These are phyloP conservation scores for Helicoverpa zea DNA, from an alignment of 1,140 invertebrate species.

Conservation along the genomic window DNA sequence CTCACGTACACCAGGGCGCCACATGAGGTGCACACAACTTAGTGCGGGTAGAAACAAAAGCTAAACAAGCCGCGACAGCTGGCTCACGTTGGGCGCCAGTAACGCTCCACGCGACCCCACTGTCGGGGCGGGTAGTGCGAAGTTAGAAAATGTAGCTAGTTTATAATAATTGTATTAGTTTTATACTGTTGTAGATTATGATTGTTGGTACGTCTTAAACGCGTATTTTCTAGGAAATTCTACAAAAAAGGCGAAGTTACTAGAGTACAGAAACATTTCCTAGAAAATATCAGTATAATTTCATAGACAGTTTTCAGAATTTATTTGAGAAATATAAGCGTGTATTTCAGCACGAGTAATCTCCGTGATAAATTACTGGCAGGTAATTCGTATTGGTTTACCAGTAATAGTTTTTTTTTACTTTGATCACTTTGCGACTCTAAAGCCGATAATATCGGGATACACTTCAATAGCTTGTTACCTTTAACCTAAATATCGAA, in stretches of 20 bases:
- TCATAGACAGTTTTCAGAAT: no score
- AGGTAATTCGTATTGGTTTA: no score
- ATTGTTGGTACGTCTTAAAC: background rate
- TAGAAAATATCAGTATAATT: no score
- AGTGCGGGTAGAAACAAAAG: conserved; percentile 13
- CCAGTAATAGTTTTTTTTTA: no score
- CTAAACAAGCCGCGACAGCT: conserved; percentile 4
- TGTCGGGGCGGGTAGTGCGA: background rate
- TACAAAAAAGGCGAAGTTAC: no score
- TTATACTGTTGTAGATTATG: background rate
- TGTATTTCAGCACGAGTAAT: no score
- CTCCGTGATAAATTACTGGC: no score
- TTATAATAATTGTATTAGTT: background rate
- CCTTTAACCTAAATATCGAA: background rate
- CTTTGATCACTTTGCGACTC: no score
- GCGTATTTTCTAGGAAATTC: no score
- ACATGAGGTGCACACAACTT: conserved; percentile 1
- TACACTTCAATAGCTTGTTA: background rate
- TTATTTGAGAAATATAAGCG: no score
- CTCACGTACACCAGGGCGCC: background rate
- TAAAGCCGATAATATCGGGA: no score
- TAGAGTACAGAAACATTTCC: no score
- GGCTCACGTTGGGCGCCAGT: conserved; percentile 40
- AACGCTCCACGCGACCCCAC: background rate
- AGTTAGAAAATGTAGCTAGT: background rate